Base-by-base conservation (phyloP, 2,113 vertebrate species). In the Melanotaenia duboulayi region DNA sequence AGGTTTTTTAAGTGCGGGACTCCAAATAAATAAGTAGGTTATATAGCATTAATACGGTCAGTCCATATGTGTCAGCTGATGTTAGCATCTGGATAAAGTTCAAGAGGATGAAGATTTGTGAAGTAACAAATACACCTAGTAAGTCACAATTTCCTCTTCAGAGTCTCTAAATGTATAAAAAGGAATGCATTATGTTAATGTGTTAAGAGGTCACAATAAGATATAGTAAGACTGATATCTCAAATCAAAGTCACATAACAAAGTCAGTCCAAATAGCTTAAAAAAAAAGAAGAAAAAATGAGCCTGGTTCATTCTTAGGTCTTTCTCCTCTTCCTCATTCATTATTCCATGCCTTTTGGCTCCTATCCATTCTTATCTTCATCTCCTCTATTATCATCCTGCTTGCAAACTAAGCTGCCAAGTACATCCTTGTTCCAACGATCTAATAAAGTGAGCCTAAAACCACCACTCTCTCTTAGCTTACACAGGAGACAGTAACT, bases 371-470 rank as follows among this genome's bases (percentile, higher is more conserved):
- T 42, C 39, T 67, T 23, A 68, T 75, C 67, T 76, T 20, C 37
- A 49, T 56, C 28, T 20, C 17, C 23, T 23, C 22, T 5, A 3
- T 66, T 67, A 71, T 48, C 52, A 23, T 24, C 7, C 48, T 28
- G 28, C 20, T 60, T 83, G 84, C 25, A 58, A 42, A 44, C 48
- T 77, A 49, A 60, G 62, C 13, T 40, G 59, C 52, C 11, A 32
- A 55, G 19, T 25, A 12, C n/a, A n/a, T 74, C 49, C 32, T 70
- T 1, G 9, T 44, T 78, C 50, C 28, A 9, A 50, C 71, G 52
- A 48, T 79, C 52, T 71, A 62, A 74, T 82, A 54, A 79, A 65
- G 56, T 12, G 20, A 70, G 35, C 40, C 17, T 69, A 39, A 74
- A 77, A 80, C 55, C 49, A 65, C 25, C 65, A n/a, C 66, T 73